These are phyloP conservation scores for Atethmia centrago DNA, from an alignment of 2,888 invertebrate species.

Conservation along the genomic window DNA sequence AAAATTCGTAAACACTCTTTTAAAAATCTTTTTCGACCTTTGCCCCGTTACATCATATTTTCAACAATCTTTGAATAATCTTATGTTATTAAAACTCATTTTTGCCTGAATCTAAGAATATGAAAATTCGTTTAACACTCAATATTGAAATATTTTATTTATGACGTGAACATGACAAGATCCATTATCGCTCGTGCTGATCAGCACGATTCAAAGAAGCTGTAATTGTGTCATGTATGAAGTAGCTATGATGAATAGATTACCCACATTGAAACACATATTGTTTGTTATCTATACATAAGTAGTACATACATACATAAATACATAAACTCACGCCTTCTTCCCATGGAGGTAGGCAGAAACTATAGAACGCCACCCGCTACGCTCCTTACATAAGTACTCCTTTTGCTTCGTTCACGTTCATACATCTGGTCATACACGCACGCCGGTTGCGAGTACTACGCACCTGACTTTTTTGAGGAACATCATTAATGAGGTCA, in stretches of 20 bases:
- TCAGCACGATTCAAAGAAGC: slow-evolving; percentile 33
- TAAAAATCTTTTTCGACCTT: too few species aligned
- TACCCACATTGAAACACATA: slow-evolving; percentile 1
- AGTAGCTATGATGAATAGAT: slow-evolving; percentile 46
- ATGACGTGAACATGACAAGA: neutral
- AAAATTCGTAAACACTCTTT: neutral
- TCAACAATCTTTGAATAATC: neutral
- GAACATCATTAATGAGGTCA: too few species aligned
- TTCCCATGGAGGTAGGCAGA: too few species aligned
- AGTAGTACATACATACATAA: too few species aligned
- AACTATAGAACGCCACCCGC: too few species aligned
- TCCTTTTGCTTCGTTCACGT: too few species aligned
- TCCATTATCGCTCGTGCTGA: slow-evolving; percentile 24
- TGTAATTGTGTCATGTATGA: slow-evolving; percentile 21
- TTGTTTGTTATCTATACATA: neutral
- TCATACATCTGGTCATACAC: too few species aligned
- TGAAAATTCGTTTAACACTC: neutral
- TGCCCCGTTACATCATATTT: too few species aligned
- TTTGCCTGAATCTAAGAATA: neutral
- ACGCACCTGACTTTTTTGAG: too few species aligned
- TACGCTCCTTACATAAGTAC: too few species aligned
- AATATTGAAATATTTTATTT: neutral
- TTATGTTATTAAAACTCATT: neutral
- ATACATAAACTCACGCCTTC: too few species aligned
- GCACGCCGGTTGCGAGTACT: too few species aligned